Evolutionary conservation across 1,140 invertebrate species (phyloP).

Genomic region (Micrasema minimum): DNA sequence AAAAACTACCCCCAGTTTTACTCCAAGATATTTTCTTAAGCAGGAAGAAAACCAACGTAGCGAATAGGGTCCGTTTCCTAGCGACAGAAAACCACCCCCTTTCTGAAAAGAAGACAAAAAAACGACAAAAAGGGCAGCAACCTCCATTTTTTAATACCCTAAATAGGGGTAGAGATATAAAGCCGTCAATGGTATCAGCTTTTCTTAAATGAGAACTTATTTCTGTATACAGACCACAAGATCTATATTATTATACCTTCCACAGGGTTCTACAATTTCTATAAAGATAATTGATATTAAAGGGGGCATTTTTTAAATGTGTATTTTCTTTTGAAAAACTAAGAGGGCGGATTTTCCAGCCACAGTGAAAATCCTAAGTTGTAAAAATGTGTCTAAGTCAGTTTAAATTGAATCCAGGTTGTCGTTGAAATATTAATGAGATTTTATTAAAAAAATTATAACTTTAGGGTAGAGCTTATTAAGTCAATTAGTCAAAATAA

Average conservation of each 20-base stretch:
- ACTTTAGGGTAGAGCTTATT: too few relatives aligned
- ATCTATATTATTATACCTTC: slow-evolving; percentile 22
- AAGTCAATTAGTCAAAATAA: too few relatives aligned
- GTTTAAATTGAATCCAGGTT: too few relatives aligned
- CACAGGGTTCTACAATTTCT: slow-evolving; percentile 52
- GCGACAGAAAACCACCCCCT: slow-evolving; percentile 5
- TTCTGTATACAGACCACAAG: slow-evolving; percentile 21
- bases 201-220: slow-evolving; percentile 46
- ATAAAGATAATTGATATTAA: slow-evolving; percentile 52
- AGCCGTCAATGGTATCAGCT: slow-evolving; percentile 52
- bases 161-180: slow-evolving; percentile 50
- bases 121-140: slow-evolving; percentile 14
- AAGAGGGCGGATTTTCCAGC: neutral
- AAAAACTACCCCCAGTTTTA: too few relatives aligned
- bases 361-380: too few relatives aligned
- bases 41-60: slow-evolving; percentile 23
- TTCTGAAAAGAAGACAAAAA: slow-evolving; percentile 24
- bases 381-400: too few relatives aligned
- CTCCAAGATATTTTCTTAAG: slow-evolving; percentile 22
- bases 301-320: slow-evolving; percentile 34
- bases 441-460: too few relatives aligned
- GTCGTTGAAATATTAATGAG: too few relatives aligned
- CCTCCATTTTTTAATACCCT: slow-evolving; percentile 50
- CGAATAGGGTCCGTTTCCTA: slow-evolving; percentile 23
- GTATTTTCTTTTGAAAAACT: slow-evolving; percentile 9